Conservation (phyloP, 2,888 invertebrate genomes). For the Minunthozetes semirufus region DNA sequence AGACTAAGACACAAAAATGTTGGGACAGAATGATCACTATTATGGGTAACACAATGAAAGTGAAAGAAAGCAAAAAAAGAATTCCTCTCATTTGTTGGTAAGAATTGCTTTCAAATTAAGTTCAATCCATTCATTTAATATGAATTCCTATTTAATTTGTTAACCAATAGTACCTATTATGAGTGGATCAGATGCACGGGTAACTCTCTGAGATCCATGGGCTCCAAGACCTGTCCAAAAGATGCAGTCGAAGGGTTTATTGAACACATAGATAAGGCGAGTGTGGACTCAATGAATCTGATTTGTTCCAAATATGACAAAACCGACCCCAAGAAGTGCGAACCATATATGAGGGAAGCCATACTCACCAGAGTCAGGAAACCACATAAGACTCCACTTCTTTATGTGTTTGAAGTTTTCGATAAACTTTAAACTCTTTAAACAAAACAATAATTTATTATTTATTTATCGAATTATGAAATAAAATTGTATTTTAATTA, state of each 20-base stretch:
- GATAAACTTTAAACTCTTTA: slow-evolving; percentile 19
- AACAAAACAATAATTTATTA: too few species aligned
- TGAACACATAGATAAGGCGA: slow-evolving; percentile 24
- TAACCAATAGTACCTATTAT: slow-evolving; percentile 34
- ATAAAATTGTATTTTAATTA: too few species aligned
- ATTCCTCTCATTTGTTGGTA: neutral
- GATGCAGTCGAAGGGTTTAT: slow-evolving; percentile 5
- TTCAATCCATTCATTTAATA: neutral
- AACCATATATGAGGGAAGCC: slow-evolving; percentile 1
- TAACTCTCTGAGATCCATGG: too few species aligned
- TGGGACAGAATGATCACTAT: neutral
- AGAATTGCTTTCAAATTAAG: neutral
- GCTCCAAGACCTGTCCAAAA: neutral
- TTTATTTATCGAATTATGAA: too few species aligned
- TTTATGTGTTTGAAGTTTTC: slow-evolving; percentile 34
- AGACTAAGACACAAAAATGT: neutral
- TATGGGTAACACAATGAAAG: neutral
- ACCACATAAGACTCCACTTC: slow-evolving; percentile 14
- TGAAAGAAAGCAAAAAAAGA: neutral
- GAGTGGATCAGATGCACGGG: slow-evolving; percentile 30
- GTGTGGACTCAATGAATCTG: slow-evolving; percentile 33
- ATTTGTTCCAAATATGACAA: slow-evolving; percentile 34
- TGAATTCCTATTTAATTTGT: neutral
- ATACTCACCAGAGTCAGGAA: slow-evolving; percentile 23
- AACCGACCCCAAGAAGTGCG: slow-evolving; percentile 11